Percentiles rank a stretch among this genome's conserved stretches.
These are phyloP conservation scores for Phrynocephalus forsythii DNA, from an alignment of 2,797 vertebrate genomes.

Conservation along the genomic window DNA sequence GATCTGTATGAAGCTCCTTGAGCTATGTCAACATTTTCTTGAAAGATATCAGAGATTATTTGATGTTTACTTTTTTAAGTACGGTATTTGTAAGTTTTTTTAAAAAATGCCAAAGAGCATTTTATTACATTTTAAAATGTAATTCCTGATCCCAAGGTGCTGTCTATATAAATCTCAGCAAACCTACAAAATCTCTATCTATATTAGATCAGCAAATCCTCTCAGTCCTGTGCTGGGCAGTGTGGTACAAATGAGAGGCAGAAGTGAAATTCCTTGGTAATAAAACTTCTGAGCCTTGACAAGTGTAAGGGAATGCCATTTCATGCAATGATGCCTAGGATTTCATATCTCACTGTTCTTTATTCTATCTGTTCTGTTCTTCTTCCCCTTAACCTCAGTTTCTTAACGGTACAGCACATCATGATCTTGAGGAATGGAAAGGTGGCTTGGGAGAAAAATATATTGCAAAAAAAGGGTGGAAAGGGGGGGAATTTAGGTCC, in stretches of 20 bases:
- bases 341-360: slow-evolving; percentile 73
- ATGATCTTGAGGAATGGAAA: neutral
- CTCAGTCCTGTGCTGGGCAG: slow-evolving; percentile 77
- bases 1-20: slow-evolving; percentile 75
- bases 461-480: neutral
- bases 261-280: slow-evolving; percentile 82
- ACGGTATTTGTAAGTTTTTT: slow-evolving; percentile 80
- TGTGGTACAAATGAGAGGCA: slow-evolving; percentile 79
- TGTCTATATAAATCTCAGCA: slow-evolving; percentile 85
- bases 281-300: slow-evolving; percentile 85
- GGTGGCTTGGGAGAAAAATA: neutral
- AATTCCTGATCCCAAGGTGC: slow-evolving; percentile 83
- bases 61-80: slow-evolving; percentile 84
- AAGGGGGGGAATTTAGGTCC: neutral
- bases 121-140: slow-evolving; percentile 86
- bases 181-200: slow-evolving; percentile 83
- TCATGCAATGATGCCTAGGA: slow-evolving; percentile 70
- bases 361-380: slow-evolving; percentile 62
- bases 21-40: slow-evolving; percentile 85
- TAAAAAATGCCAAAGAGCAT: slow-evolving; percentile 78
- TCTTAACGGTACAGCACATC: slow-evolving; percentile 63
- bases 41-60: slow-evolving; percentile 82
- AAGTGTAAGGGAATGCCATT: slow-evolving; percentile 79
- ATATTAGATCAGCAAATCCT: slow-evolving; percentile 87
- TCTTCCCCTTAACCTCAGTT: slow-evolving; percentile 66